These are phyloP conservation scores for Hemistola chrysoprasaria DNA, from an alignment of 2,888 invertebrate species.

Conservation along the genomic window DNA sequence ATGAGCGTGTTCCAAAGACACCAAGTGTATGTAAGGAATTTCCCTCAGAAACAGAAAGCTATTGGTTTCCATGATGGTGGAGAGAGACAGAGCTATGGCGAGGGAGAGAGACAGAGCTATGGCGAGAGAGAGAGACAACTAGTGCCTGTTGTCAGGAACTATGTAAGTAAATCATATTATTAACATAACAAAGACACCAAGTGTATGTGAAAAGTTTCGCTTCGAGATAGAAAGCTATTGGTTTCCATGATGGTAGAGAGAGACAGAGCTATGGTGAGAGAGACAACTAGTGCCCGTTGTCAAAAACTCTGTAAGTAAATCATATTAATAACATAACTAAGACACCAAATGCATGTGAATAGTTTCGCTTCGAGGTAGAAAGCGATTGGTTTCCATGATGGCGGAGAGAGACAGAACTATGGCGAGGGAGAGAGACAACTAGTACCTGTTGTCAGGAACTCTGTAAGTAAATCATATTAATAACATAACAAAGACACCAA, in stretches of 20 bases:
- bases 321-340: too few species aligned
- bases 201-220: conserved; percentile 2
- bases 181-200: too few species aligned
- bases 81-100: neutral
- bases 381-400: neutral
- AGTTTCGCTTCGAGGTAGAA: neutral
- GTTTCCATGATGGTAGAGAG: neutral
- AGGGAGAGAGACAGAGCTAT: neutral
- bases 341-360: too few species aligned
- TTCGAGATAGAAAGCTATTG: neutral
- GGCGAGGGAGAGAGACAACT: conserved; percentile 7
- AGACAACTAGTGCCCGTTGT: conserved; percentile 19
- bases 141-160: conserved; percentile 12
- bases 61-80: neutral
- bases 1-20: too few species aligned
- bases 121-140: conserved; percentile 10
- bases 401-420: neutral
- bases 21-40: too few species aligned
- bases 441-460: conserved; percentile 12
- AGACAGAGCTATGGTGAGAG: neutral
- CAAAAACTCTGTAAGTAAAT: conserved; percentile 12
- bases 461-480: too few species aligned
- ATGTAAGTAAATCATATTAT: too few species aligned
- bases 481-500: too few species aligned
- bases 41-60: neutral